Percentiles rank a stretch among this genome's conserved stretches.
These are phyloP conservation scores for Amphimedon queenslandica DNA, from an alignment of 37 sponge, comb jelly and placozoan species.

Conservation along the genomic window DNA sequence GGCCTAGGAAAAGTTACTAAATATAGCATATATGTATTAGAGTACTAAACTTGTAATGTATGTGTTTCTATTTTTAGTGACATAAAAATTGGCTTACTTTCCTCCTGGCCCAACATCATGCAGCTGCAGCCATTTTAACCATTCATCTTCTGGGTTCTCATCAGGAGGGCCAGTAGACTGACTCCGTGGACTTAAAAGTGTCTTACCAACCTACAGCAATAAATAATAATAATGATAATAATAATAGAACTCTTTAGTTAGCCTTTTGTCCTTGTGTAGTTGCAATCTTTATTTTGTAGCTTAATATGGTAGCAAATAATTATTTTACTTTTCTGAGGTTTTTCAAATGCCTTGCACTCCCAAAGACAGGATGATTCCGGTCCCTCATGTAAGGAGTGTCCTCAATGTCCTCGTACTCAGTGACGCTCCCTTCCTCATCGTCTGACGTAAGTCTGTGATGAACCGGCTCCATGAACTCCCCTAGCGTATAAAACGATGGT, in stretches of 20 bases:
- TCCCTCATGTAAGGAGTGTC: background rate
- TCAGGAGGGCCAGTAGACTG: background rate
- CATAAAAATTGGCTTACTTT: too few relatives aligned
- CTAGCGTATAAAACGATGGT: background rate
- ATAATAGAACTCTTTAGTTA: too few relatives aligned
- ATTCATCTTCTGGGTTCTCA: background rate
- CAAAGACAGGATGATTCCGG: background rate
- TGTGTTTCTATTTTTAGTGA: too few relatives aligned
- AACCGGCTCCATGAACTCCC: background rate
- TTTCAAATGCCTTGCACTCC: background rate
- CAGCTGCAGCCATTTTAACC: background rate
- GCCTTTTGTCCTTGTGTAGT: too few relatives aligned
- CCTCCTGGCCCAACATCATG: background rate
- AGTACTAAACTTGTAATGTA: too few relatives aligned
- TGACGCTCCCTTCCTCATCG: background rate
- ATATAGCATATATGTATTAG: too few relatives aligned
- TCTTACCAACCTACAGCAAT: too few relatives aligned
- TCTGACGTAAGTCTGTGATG: background rate
- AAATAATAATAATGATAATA: too few relatives aligned
- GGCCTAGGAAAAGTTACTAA: too few relatives aligned
- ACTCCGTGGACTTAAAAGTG: too few relatives aligned
- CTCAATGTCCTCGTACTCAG: conserved; percentile 1
- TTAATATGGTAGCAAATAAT: background rate
- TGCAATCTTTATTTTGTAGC: too few relatives aligned
- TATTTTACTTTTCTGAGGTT: background rate